These are phyloP conservation scores for Echinometra lucunter DNA, from an alignment of 53 echinoderm and acorn worm species.

Conservation along the genomic window DNA sequence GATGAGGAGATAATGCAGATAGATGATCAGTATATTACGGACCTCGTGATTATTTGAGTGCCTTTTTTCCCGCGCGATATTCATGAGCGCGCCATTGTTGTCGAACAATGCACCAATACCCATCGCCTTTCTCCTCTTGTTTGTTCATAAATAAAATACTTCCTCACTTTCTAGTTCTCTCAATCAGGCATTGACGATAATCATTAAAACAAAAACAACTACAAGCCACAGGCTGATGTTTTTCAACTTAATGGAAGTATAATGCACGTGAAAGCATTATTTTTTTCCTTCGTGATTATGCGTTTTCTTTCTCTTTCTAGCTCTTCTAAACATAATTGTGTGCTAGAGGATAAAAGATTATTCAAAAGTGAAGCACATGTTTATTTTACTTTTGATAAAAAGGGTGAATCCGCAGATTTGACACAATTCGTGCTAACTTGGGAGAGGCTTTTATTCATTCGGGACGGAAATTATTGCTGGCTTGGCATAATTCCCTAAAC, in stretches of 20 bases:
- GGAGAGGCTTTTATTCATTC: background rate
- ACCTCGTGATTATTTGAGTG: constrained; percentile 32
- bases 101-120: constrained; percentile 42
- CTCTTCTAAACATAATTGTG: background rate
- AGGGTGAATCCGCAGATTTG: background rate
- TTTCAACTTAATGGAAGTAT: background rate
- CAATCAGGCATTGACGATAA: background rate
- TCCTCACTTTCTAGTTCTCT: constrained; percentile 13
- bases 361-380: background rate
- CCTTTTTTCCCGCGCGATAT: constrained; percentile 52
- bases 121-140: background rate
- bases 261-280: background rate
- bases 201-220: constrained; percentile 16
- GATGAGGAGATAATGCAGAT: constrained; percentile 10
- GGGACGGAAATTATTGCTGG: background rate
- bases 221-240: background rate
- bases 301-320: background rate
- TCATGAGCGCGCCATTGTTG: constrained; percentile 44
- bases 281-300: background rate
- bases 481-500: background rate
- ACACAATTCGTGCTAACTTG: background rate
- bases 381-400: background rate
- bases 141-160: constrained; percentile 48
- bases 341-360: background rate
- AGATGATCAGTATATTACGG: background rate